Conservation (phyloP, 2,888 invertebrate genomes). For the Coenonympha glycerion region DNA sequence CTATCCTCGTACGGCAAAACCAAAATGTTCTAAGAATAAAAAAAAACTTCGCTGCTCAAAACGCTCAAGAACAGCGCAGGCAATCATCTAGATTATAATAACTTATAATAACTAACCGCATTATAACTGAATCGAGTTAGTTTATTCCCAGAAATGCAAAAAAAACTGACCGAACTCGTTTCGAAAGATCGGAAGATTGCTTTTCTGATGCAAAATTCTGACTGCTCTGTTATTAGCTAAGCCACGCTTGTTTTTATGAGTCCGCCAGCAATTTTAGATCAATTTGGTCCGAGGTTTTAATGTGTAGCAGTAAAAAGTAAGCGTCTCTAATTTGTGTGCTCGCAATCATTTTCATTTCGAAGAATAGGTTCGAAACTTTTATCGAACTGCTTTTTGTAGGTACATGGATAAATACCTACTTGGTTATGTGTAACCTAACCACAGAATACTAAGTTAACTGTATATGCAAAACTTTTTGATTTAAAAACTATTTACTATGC, state of each 20-base stretch:
- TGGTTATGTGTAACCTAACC: too few species aligned
- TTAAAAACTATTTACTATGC: too few species aligned
- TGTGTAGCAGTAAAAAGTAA: background rate
- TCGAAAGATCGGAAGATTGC: background rate
- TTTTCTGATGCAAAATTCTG: conserved; percentile 2
- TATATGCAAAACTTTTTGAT: too few species aligned
- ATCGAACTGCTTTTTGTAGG: background rate
- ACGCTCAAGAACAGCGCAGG: too few species aligned
- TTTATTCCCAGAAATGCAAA: background rate
- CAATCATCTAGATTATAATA: too few species aligned
- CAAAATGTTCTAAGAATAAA: too few species aligned
- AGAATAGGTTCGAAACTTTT: background rate
- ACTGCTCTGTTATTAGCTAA: conserved; percentile 1
- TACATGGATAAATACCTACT: too few species aligned
- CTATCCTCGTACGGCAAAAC: too few species aligned
- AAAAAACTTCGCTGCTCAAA: too few species aligned
- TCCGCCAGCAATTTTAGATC: background rate
- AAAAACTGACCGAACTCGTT: background rate
- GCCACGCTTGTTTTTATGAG: conserved; percentile 3
- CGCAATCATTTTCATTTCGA: conserved; percentile 2
- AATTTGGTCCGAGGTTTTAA: conserved; percentile 1
- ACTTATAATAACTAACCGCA: too few species aligned
- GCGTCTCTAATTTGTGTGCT: background rate
- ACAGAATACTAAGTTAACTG: too few species aligned
- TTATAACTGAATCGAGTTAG: background rate